phyloP scores from a whole-genome alignment of 2,113 vertebrate species.

The Craseonycteris thonglongyai region DNA sequence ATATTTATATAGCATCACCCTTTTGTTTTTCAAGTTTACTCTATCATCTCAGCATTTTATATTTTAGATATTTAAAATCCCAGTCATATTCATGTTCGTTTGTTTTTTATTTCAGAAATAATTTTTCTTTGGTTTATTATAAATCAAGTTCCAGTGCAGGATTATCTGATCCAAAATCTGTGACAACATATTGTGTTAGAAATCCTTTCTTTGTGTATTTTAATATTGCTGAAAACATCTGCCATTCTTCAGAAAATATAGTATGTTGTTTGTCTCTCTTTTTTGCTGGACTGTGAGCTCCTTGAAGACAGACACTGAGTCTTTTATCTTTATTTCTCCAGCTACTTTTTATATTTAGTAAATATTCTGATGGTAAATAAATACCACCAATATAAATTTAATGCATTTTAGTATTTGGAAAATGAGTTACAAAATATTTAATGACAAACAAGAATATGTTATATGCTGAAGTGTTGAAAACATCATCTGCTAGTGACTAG shows the following conservation, averaged over 20 bases:
- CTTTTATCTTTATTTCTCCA: background rate
- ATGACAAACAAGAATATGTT: background rate
- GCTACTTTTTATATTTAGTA: background rate
- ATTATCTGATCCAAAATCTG: background rate
- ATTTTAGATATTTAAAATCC: background rate
- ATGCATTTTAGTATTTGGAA: background rate
- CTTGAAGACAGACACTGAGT: background rate
- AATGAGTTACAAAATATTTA: background rate
- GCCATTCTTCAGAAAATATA: background rate
- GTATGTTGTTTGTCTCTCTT: background rate
- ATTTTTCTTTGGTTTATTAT: background rate
- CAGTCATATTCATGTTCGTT: background rate
- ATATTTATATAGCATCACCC: background rate
- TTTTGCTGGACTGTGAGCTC: background rate
- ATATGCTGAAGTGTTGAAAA: background rate
- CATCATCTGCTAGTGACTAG: background rate
- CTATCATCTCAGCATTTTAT: background rate
- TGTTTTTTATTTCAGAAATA: background rate
- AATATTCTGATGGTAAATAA: background rate
- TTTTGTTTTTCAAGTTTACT: background rate
- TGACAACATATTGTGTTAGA: background rate
- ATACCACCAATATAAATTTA: background rate
- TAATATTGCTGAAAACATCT: background rate
- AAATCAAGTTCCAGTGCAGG: background rate
- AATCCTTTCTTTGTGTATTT: background rate